Conservation (phyloP, 1,140 invertebrate genomes). For the Drosophila persimilis region DNA sequence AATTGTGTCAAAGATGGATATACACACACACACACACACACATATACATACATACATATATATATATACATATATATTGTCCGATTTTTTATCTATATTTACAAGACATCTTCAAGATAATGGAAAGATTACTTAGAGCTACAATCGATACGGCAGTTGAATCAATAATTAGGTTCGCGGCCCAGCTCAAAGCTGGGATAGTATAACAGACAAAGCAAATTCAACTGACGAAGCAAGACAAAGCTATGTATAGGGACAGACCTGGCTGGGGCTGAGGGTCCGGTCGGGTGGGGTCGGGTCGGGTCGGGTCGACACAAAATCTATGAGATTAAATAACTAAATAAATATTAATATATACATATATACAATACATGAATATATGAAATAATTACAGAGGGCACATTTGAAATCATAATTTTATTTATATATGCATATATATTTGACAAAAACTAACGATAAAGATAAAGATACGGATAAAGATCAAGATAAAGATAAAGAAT, state of each 20-base stretch:
- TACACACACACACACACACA: constrained; percentile 39
- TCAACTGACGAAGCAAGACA: constrained; percentile 48
- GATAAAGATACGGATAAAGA: constrained; percentile 44
- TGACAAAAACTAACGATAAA: constrained; percentile 28
- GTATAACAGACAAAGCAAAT: constrained; percentile 39
- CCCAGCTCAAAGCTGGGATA: constrained; percentile 64
- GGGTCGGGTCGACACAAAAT: constrained; percentile 33
- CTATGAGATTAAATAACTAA: constrained; percentile 59
- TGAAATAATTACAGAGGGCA: constrained; percentile 53
- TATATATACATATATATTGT: constrained; percentile 58
- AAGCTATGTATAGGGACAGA: constrained; percentile 42
- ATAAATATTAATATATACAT: constrained; percentile 22
- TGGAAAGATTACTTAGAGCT: constrained; percentile 49
- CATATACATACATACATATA: constrained; percentile 39
- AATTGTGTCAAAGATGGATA: constrained; percentile 47
- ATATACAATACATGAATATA: constrained; percentile 24
- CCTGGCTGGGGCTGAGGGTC: background rate
- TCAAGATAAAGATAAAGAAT: constrained; percentile 46
- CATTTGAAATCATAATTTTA: constrained; percentile 62
- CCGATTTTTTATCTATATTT: constrained; percentile 52
- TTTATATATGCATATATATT: constrained; percentile 61
- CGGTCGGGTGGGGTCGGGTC: background rate
- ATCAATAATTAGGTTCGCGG: constrained; percentile 38
- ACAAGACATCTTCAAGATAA: constrained; percentile 73
- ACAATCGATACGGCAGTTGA: constrained; percentile 28